phyloP scores from a whole-genome alignment of 2,113 vertebrate species.

The Geococcyx californianus region DNA sequence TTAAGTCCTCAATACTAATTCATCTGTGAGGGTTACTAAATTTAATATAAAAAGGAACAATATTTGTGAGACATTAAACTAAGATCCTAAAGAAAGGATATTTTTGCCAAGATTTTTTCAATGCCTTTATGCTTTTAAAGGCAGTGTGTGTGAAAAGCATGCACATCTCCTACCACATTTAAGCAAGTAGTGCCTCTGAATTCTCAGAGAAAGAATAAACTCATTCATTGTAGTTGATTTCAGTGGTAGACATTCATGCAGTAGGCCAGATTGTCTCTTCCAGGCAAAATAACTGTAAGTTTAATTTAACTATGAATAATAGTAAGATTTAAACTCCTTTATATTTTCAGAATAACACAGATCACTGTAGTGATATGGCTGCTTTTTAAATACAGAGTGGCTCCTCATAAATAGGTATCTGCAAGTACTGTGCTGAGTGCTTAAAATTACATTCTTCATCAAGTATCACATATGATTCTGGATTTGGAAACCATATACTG shows the following conservation, averaged over 20 bases:
- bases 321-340: background rate
- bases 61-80: background rate
- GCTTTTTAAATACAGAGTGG: background rate
- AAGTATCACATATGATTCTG: background rate
- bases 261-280: background rate
- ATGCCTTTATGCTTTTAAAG: background rate
- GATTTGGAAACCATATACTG: background rate
- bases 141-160: background rate
- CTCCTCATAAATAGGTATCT: background rate
- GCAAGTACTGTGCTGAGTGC: background rate
- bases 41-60: background rate
- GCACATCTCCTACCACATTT: accelerated
- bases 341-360: background rate
- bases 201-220: background rate
- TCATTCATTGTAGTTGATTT: background rate
- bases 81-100: background rate
- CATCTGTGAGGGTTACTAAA: background rate
- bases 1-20: background rate
- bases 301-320: background rate
- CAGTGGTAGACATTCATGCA: background rate
- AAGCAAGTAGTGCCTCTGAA: background rate
- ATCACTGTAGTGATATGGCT: background rate
- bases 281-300: background rate
- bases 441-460: background rate
- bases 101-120: background rate